A percentile compares a stretch with the other conserved stretches of the same genome.
Conservation (phyloP, 2,888 invertebrate species). For the Eristalis tenax region DNA sequence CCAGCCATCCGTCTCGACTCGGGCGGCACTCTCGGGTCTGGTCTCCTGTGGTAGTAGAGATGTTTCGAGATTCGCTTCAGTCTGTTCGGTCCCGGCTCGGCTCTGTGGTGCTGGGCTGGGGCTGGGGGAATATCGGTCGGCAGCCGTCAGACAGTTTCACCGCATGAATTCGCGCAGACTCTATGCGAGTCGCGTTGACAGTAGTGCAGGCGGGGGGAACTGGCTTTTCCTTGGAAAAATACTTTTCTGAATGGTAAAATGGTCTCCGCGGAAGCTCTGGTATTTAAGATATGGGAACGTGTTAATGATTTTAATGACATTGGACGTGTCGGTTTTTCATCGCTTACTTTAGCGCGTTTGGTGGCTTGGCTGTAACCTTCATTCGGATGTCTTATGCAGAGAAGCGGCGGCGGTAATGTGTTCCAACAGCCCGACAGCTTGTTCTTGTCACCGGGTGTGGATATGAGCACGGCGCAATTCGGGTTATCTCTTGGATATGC, state of each 20-base stretch:
- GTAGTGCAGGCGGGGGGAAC: not conserved
- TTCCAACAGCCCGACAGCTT: not conserved
- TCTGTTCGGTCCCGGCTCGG: slow-evolving; percentile 20
- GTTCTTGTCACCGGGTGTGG: not conserved
- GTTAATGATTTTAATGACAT: slow-evolving; percentile 76
- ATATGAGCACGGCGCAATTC: not conserved
- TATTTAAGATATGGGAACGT: slow-evolving; percentile 74
- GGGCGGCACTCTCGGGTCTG: not conserved
- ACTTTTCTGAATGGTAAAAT: slow-evolving; percentile 67
- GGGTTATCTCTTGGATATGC: not conserved
- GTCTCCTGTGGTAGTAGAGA: slow-evolving; percentile 26
- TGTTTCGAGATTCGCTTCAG: slow-evolving; percentile 49
- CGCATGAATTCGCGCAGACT: slow-evolving; percentile 65
- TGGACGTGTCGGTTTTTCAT: slow-evolving; percentile 69
- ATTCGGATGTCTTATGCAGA: slow-evolving; percentile 3
- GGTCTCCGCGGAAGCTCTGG: slow-evolving; percentile 73
- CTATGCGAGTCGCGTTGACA: slow-evolving; percentile 44
- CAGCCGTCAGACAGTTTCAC: slow-evolving; percentile 63
- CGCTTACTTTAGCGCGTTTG: slow-evolving; percentile 9
- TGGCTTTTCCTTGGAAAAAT: slow-evolving; percentile 73
- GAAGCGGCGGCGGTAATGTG: not conserved
- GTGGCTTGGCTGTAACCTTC: not conserved
- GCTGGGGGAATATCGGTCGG: slow-evolving; percentile 59
- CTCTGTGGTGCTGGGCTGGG: not conserved
- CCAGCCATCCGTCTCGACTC: slow-evolving; percentile 20